phyloP scores from a whole-genome alignment of 2,888 invertebrate species.

The Ethmia dodecea region DNA sequence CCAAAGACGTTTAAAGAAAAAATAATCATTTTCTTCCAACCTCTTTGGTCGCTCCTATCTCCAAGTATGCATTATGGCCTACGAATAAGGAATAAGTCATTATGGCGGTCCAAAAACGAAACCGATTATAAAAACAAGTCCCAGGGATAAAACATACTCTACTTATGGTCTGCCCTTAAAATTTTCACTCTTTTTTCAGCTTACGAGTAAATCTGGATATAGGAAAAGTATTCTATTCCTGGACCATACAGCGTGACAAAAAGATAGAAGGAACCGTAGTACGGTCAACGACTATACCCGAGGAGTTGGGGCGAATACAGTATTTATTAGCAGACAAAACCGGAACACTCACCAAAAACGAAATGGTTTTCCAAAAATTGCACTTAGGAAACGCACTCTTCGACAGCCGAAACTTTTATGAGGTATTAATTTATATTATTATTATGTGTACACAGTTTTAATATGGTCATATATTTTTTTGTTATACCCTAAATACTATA shows the following conservation, averaged over 20 bases:
- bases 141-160: no score
- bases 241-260: slow-evolving; percentile 96
- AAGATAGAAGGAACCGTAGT: slow-evolving; percentile 96
- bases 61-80: no score
- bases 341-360: slow-evolving; percentile 98
- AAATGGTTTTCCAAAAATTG: slow-evolving; percentile 98
- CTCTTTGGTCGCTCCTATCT: no score
- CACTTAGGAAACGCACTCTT: slow-evolving; percentile 96
- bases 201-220: slow-evolving; percentile 98
- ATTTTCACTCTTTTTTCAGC: no score
- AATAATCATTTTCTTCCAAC: no score
- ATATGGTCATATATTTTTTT: no score
- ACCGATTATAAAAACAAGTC: no score
- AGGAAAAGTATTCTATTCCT: slow-evolving; percentile 98
- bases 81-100: no score
- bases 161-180: no score
- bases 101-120: no score
- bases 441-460: neutral
- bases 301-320: slow-evolving; percentile 97
- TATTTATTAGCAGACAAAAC: slow-evolving; percentile 99
- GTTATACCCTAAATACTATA: no score
- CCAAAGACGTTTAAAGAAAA: no score
- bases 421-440: slow-evolving; percentile 61
- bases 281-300: slow-evolving; percentile 98
- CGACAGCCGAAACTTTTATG: slow-evolving; percentile 90